Percentiles rank a stretch among this genome's conserved stretches.
These are phyloP conservation scores for Platyura marginata DNA, from an alignment of 1,140 invertebrate genomes.

Conservation along the genomic window DNA sequence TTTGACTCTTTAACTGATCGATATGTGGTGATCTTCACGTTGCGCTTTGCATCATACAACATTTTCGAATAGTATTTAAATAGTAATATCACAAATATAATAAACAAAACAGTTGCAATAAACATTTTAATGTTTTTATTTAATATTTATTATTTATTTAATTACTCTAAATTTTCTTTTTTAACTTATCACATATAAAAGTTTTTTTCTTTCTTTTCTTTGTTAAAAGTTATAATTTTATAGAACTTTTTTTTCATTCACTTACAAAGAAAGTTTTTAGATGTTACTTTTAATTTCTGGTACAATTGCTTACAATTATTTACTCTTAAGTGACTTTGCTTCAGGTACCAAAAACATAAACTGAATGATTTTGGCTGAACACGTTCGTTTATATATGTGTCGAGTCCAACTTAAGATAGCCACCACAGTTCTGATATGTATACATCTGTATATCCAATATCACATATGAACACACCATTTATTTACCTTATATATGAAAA, in stretches of 20 bases:
- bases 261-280: background rate
- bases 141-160: too few relatives aligned
- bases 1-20: background rate
- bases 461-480: background rate
- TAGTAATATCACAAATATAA: background rate
- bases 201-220: background rate
- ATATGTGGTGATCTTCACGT: slow-evolving; percentile 1
- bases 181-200: too few relatives aligned
- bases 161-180: too few relatives aligned
- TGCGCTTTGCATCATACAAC: background rate
- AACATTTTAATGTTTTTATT: too few relatives aligned
- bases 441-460: background rate
- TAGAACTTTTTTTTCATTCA: background rate
- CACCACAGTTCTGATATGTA: slow-evolving; percentile 1
- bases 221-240: background rate
- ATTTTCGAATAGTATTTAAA: background rate
- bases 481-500: background rate
- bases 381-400: slow-evolving; percentile 5
- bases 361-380: slow-evolving; percentile 3
- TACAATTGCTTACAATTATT: background rate
- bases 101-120: background rate
- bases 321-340: background rate
- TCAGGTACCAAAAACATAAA: slow-evolving; percentile 4
- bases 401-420: slow-evolving; percentile 1
- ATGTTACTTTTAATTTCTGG: background rate